Percentiles rank a stretch among this genome's conserved stretches.
These are phyloP conservation scores for Gasteruption jaculator DNA, from an alignment of 2,888 invertebrate species.

Conservation along the genomic window DNA sequence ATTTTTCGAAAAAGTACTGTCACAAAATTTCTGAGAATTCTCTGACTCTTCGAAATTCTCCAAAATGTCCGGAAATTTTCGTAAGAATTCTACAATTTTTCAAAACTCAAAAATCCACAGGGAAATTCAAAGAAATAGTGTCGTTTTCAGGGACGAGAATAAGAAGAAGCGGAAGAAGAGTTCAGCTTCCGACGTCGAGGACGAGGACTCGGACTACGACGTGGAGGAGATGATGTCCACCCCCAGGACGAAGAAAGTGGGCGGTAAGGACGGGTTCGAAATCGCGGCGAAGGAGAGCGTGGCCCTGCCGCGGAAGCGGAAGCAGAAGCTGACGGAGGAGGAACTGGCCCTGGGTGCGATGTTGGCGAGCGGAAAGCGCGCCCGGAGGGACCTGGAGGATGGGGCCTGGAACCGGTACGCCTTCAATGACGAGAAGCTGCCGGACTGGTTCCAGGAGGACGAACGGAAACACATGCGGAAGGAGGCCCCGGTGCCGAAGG, in stretches of 20 bases:
- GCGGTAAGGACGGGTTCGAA: constrained; percentile 64
- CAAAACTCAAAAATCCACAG: too few species aligned
- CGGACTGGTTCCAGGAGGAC: constrained; percentile 94
- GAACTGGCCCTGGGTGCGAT: constrained; percentile 90
- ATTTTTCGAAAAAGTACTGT: too few species aligned
- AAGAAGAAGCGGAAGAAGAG: constrained; percentile 32
- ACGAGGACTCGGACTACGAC: constrained; percentile 53
- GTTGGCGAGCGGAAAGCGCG: constrained; percentile 86
- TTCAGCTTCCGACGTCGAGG: constrained; percentile 38
- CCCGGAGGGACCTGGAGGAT: constrained; percentile 84
- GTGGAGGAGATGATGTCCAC: constrained; percentile 43
- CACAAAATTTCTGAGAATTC: too few species aligned
- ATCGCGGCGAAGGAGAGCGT: constrained; percentile 63
- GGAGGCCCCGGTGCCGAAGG: constrained; percentile 80
- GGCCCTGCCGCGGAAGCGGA: constrained; percentile 58
- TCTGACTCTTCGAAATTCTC: too few species aligned
- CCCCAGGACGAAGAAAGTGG: constrained; percentile 41
- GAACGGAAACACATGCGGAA: constrained; percentile 87
- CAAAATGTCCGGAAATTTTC: too few species aligned
- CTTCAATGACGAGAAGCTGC: constrained; percentile 86
- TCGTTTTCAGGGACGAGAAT: too few species aligned
- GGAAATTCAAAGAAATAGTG: too few species aligned
- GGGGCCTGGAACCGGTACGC: constrained; percentile 90
- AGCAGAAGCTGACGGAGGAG: constrained; percentile 74
- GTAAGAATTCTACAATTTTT: too few species aligned